phyloP scores from a whole-genome alignment of 2,888 invertebrate genomes.

The Physocephala rufipes region DNA sequence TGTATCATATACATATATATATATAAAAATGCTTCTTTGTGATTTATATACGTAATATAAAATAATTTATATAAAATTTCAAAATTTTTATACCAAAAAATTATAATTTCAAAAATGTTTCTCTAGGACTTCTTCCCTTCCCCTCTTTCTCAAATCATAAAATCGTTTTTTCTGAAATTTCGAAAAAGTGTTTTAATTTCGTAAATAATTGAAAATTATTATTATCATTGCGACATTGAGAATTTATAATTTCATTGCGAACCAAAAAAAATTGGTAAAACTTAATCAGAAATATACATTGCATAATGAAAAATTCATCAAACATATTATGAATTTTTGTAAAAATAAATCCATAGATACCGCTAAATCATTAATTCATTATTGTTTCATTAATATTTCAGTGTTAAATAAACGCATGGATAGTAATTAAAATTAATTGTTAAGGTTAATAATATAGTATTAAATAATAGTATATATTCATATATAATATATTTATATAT shows the following conservation, averaged over 20 bases:
- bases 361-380: too few relatives aligned
- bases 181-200: background rate
- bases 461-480: slow-evolving; percentile 29
- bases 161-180: too few relatives aligned
- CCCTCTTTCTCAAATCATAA: too few relatives aligned
- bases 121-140: too few relatives aligned
- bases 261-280: slow-evolving; percentile 25
- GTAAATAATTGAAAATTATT: slow-evolving; percentile 28
- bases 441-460: slow-evolving; percentile 29
- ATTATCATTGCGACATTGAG: slow-evolving; percentile 27
- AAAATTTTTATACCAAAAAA: too few relatives aligned
- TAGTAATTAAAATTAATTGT: background rate
- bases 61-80: too few relatives aligned
- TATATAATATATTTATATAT: slow-evolving; percentile 31
- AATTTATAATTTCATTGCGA: slow-evolving; percentile 28
- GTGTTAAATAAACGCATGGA: slow-evolving; percentile 16
- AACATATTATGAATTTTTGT: slow-evolving; percentile 30
- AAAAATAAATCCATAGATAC: slow-evolving; percentile 24
- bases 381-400: slow-evolving; percentile 7
- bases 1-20: too few relatives aligned
- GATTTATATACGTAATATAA: too few relatives aligned
- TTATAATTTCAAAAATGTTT: too few relatives aligned
- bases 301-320: slow-evolving; percentile 31
- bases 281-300: slow-evolving; percentile 36
- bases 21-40: too few relatives aligned